These are phyloP conservation scores for Lasioglossum villosulum DNA, from an alignment of 2,888 invertebrate species.

Conservation along the genomic window DNA sequence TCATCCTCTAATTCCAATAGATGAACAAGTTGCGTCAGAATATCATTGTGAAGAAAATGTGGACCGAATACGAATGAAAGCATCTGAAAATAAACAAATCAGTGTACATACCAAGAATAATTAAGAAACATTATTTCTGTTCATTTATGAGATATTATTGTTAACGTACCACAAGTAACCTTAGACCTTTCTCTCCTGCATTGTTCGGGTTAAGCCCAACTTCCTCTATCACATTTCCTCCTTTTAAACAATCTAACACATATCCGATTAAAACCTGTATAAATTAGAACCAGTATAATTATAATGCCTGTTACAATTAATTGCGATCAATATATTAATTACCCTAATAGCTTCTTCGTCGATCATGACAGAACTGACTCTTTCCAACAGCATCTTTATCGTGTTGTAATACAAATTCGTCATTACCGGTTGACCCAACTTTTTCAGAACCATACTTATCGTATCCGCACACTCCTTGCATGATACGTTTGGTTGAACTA, in stretches of 20 bases:
- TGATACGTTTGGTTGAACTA: slow-evolving; percentile 95
- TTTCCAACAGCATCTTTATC: slow-evolving; percentile 96
- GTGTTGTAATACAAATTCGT: slow-evolving; percentile 98
- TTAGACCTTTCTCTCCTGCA: slow-evolving; percentile 95
- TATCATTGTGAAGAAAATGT: slow-evolving; percentile 95
- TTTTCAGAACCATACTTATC: slow-evolving; percentile 93
- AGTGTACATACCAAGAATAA: neutral
- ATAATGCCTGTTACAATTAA: neutral
- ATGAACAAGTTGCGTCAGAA: slow-evolving; percentile 90
- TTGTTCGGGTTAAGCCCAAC: slow-evolving; percentile 92
- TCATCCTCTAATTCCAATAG: slow-evolving; percentile 93
- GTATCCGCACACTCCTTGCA: slow-evolving; percentile 97
- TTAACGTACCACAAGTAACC: slow-evolving; percentile 90
- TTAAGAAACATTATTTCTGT: neutral
- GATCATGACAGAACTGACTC: slow-evolving; percentile 98
- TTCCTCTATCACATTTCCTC: slow-evolving; percentile 89
- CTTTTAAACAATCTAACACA: slow-evolving; percentile 89
- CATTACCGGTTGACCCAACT: slow-evolving; percentile 97
- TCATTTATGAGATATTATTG: slow-evolving; percentile 14
- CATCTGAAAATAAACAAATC: slow-evolving; percentile 85
- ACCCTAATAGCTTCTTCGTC: slow-evolving; percentile 95
- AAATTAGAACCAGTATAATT: slow-evolving; percentile 29
- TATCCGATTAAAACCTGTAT: slow-evolving; percentile 86
- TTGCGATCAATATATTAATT: slow-evolving; percentile 32
- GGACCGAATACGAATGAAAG: slow-evolving; percentile 96